Base-by-base conservation (phyloP, 2,888 invertebrate species). In the Drosophila dives region DNA sequence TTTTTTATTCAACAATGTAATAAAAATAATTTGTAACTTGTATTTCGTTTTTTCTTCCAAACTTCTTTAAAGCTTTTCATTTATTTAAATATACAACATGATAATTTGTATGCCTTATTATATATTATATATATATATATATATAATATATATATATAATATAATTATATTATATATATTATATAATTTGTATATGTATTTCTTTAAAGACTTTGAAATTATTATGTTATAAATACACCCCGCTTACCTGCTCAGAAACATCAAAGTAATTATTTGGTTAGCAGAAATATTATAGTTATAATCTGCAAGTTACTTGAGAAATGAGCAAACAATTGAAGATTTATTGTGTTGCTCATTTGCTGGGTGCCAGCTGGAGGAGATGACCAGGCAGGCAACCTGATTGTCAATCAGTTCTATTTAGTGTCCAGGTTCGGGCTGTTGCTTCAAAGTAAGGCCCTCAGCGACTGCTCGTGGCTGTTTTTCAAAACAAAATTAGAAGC, bases 401-500 rank as follows among this genome's bases (percentile, higher is more conserved):
- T 83, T 86, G 85, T 86, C 90, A 86, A 89, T 88, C 86, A 77
- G 85, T 71, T 77, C 53, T 70, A 63, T 66, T 60, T 51, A 60
- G 69, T 65, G 60, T 56, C 42, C 40, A 40, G 64, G 48, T 55
- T 55, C 7, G 7, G 55, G 55, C 40, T 38, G 70, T 50, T 73
- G 45, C 72, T 64, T 67, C 64, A 74, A 85, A 82, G 81, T 72
- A 72, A 63, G 74, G 86, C 78, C 81, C 60, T 65, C 40, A 55
- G 83, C 62, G 64, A 56, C 65, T 55, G 81, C 86, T 75, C 67
- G 61, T 69, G 90, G 90, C 88, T 90, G 90, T 80, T 85, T 88
- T 64, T 73, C 68, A 79, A 88, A 86, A 90, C 79, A 86, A 90
- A 89, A 84, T 86, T 90, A 90, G 81, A 76, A 72, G 48, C 69